Evolutionary conservation across 2,888 invertebrate genomes (phyloP).

Genomic region (Cerceris ruficornis): DNA sequence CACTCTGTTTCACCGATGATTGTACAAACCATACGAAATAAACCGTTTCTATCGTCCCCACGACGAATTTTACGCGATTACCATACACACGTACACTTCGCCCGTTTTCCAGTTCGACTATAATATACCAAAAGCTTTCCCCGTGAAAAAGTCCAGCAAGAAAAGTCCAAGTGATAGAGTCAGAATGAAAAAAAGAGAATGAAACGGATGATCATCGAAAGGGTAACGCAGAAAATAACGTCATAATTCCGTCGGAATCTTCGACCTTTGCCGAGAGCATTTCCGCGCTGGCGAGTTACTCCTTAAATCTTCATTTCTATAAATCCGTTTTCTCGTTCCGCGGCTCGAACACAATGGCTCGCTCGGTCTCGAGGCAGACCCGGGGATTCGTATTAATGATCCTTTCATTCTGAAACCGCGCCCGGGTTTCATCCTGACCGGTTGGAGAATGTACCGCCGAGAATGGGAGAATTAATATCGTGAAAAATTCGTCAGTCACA

Average conservation of each 20-base stretch:
- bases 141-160: too few species aligned
- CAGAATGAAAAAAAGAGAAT: not conserved
- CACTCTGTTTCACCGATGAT: not conserved
- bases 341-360: conserved; percentile 64
- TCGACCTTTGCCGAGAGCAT: conserved; percentile 24
- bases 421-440: conserved; percentile 51
- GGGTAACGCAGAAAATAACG: conserved; percentile 41
- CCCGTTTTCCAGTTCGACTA: too few species aligned
- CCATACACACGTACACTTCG: too few species aligned
- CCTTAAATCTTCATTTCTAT: conserved; percentile 68
- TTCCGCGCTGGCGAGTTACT: conserved; percentile 35
- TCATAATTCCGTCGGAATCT: conserved; percentile 35
- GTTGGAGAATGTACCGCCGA: conserved; percentile 47
- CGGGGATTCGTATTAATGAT: conserved; percentile 74
- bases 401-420: conserved; percentile 63
- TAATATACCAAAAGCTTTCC: too few species aligned
- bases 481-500: conserved; percentile 57
- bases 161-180: too few species aligned
- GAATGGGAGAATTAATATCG: conserved; percentile 62
- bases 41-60: too few species aligned
- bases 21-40: conserved; percentile 1
- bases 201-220: not conserved
- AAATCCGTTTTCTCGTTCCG: conserved; percentile 63
- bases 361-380: conserved; percentile 53
- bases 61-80: too few species aligned